These are phyloP conservation scores for Cryptocephalus primarius DNA, from an alignment of 2,888 invertebrate genomes.

Conservation along the genomic window DNA sequence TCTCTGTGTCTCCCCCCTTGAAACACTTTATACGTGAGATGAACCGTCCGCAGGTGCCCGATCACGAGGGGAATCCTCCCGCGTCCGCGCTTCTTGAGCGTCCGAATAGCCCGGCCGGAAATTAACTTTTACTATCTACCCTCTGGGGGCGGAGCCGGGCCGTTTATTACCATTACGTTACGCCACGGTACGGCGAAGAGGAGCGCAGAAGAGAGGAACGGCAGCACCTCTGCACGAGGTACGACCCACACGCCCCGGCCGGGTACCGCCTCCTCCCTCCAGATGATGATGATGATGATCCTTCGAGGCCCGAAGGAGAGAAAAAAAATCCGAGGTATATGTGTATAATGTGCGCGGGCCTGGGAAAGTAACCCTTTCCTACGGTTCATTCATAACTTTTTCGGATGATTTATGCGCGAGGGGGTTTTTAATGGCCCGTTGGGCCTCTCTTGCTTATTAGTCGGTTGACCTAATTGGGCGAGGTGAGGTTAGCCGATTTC, in stretches of 20 bases:
- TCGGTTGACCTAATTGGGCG: too few relatives aligned
- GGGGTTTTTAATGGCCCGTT: too few relatives aligned
- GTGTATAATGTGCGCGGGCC: background rate
- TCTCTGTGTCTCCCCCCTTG: too few relatives aligned
- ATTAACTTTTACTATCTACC: conserved; percentile 26
- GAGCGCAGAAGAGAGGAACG: conserved; percentile 2
- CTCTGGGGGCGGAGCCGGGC: conserved; percentile 17
- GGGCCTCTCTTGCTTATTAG: too few relatives aligned
- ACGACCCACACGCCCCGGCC: conserved; percentile 8
- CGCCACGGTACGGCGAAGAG: background rate
- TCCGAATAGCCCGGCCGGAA: conserved; percentile 20
- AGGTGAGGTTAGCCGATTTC: too few relatives aligned
- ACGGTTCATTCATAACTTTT: background rate
- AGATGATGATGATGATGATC: too few relatives aligned
- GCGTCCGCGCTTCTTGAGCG: conserved; percentile 5
- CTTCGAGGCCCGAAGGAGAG: background rate
- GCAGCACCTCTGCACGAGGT: conserved; percentile 8
- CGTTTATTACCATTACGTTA: conserved; percentile 18
- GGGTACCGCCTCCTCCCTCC: background rate
- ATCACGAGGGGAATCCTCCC: background rate
- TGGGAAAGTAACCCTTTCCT: background rate
- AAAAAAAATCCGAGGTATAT: background rate
- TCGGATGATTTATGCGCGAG: background rate
- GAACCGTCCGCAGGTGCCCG: background rate
- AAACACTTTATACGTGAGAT: too few relatives aligned